Evolutionary conservation across 2,113 vertebrate genomes (phyloP).

Genomic region (Sclerurus mexicanus): DNA sequence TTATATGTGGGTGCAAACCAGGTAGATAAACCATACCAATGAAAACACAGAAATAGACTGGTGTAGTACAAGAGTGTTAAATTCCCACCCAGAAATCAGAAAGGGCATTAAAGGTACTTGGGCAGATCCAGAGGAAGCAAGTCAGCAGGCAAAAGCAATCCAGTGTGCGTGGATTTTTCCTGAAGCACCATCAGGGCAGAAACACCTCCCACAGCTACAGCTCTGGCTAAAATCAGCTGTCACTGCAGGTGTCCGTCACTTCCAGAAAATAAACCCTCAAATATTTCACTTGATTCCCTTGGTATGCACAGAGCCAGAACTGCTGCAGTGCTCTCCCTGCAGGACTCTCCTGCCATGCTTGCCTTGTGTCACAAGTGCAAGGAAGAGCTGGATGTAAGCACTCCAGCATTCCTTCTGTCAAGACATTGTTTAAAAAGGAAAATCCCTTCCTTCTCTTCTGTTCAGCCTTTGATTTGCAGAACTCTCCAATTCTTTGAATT

Average conservation of each 20-base stretch:
- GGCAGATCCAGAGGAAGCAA: not conserved
- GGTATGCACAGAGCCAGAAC: not conserved
- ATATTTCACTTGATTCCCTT: not conserved
- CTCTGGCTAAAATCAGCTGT: not conserved
- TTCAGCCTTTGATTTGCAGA: not conserved
- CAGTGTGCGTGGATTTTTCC: accelerated
- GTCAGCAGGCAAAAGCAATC: not conserved
- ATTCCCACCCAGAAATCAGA: constrained; percentile 12
- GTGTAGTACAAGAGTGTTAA: not conserved
- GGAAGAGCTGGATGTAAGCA: not conserved
- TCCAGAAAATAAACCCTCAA: not conserved
- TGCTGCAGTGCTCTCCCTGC: not conserved
- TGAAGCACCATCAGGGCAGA: not conserved
- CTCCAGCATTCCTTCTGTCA: not conserved
- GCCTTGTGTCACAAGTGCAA: accelerated
- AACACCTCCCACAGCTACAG: not conserved
- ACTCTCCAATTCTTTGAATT: not conserved
- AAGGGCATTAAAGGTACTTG: not conserved
- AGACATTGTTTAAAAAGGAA: not conserved
- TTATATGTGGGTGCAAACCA: not conserved
- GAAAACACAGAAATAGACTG: not conserved
- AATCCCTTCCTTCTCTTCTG: not conserved
- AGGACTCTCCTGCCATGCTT: not conserved
- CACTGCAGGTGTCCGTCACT: not conserved
- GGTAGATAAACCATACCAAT: not conserved